Evolutionary conservation across 1,140 invertebrate genomes (phyloP).

Genomic region (Drosophila pallidifrons): DNA sequence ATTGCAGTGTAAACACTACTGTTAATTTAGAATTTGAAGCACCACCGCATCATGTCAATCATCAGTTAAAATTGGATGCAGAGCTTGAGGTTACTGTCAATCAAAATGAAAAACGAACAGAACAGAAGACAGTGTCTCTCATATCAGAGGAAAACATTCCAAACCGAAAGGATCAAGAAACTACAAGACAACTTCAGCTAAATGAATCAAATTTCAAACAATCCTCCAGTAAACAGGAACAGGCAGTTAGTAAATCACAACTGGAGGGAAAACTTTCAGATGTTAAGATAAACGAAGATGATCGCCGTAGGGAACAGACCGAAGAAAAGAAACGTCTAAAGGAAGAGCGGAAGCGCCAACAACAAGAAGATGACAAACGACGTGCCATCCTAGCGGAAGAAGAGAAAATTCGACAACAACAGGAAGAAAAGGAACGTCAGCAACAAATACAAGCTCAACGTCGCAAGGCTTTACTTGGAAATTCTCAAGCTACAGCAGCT

Average conservation of each 20-base stretch:
- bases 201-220: slow-evolving; percentile 19
- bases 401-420: slow-evolving; percentile 66
- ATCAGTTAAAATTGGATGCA: slow-evolving; percentile 53
- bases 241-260: slow-evolving; percentile 69
- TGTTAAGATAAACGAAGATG: slow-evolving; percentile 50
- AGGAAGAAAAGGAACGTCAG: slow-evolving; percentile 76
- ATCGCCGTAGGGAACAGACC: slow-evolving; percentile 58
- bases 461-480: slow-evolving; percentile 73
- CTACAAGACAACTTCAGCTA: slow-evolving; percentile 30
- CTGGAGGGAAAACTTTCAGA: slow-evolving; percentile 21
- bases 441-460: slow-evolving; percentile 79
- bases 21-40: slow-evolving; percentile 17
- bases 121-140: not conserved
- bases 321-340: slow-evolving; percentile 66
- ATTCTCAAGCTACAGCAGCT: slow-evolving; percentile 18
- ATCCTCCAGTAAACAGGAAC: slow-evolving; percentile 23
- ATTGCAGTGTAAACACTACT: slow-evolving; percentile 73
- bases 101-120: not conserved
- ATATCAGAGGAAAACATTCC: not conserved
- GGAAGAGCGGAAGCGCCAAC: slow-evolving; percentile 86
- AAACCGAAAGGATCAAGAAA: slow-evolving; percentile 3
- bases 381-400: slow-evolving; percentile 70
- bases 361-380: slow-evolving; percentile 86
- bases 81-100: slow-evolving; percentile 25
- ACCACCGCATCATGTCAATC: slow-evolving; percentile 39